Evolutionary conservation across 2,888 invertebrate species (phyloP), one percentile per base, ranked within the genome.

Genomic region (Tipula vernalis): DNA sequence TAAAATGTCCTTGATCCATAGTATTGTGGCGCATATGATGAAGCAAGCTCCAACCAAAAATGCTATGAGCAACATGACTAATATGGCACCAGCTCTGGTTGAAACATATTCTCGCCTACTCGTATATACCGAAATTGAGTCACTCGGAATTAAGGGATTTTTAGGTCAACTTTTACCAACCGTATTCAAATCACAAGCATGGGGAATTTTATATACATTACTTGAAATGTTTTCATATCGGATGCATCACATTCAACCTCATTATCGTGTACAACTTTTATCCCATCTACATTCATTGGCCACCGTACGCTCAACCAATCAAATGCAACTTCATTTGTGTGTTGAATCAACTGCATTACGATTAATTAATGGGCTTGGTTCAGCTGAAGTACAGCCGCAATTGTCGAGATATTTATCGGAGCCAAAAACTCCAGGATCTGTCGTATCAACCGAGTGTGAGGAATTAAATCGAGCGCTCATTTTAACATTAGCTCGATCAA

Each of bases 171-270:
- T 98, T 83, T 91, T 99, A 88, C 98, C 98, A 0, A 96, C 95
- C 39, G 98, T 98, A 57, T 97, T 97, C 90, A 97, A 97, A 91
- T 96, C 96, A 13, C 97, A 98, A 89, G 97, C 98, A 0, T 98
- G 98, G 98, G 97, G 97, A 36, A 98, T 98, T 87, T 93, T 99
- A n/a, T 98, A 98, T 90, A 98, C 98, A 0, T 92, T 99, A 51
- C 91, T 99, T 89, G 98, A 99, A 91, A 98, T 99, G 98, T 98
- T 98, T 91, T 98, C 97, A 87, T 98, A 98, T 91, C 94, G 99
- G 85, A 95, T 99, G 91, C 98, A 98, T 91, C 98, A 99, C 91
- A 98, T 98, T 88, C 98, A 98, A 89, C 98, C 98, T 0, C 98
- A 98, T 92, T 99, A 98, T 91, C 93, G 98, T 86, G 97, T 98